These are phyloP conservation scores for Octopus bimaculoides DNA, from an alignment of 1,140 invertebrate genomes.

Conservation along the genomic window DNA sequence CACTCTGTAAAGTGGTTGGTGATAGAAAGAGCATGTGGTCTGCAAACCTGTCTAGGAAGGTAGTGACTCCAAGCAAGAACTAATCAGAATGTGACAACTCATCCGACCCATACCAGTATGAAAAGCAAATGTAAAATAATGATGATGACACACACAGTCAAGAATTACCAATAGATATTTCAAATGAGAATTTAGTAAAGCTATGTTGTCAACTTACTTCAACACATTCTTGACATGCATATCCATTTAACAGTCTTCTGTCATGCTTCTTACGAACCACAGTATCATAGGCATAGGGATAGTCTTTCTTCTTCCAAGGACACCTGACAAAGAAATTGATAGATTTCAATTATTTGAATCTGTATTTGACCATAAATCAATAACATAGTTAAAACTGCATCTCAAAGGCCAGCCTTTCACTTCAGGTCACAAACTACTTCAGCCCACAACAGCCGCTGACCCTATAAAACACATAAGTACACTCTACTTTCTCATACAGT, in stretches of 20 bases:
- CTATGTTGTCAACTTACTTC: slow-evolving; percentile 32
- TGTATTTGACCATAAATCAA: too few relatives aligned
- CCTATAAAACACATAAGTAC: too few relatives aligned
- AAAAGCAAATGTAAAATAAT: not conserved
- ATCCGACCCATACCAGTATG: not conserved
- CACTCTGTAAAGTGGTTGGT: too few relatives aligned
- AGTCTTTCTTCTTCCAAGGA: slow-evolving; percentile 22
- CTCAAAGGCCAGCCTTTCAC: too few relatives aligned
- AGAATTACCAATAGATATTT: not conserved
- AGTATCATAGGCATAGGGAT: slow-evolving; percentile 35
- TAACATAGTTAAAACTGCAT: too few relatives aligned
- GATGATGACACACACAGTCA: not conserved
- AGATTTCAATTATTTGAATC: not conserved
- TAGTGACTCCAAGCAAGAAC: not conserved
- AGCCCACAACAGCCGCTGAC: too few relatives aligned
- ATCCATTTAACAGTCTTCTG: slow-evolving; percentile 39
- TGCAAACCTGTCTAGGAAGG: not conserved
- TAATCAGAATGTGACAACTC: not conserved
- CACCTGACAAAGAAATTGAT: slow-evolving; percentile 19
- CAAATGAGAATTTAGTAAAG: not conserved
- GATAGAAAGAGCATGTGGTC: not conserved
- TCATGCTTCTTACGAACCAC: slow-evolving; percentile 48
- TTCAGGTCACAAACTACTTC: too few relatives aligned
- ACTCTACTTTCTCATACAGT: too few relatives aligned
- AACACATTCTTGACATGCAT: slow-evolving; percentile 44